Evolutionary conservation across 2,888 invertebrate species (phyloP).

Genomic region (Chymomyza amoena): DNA sequence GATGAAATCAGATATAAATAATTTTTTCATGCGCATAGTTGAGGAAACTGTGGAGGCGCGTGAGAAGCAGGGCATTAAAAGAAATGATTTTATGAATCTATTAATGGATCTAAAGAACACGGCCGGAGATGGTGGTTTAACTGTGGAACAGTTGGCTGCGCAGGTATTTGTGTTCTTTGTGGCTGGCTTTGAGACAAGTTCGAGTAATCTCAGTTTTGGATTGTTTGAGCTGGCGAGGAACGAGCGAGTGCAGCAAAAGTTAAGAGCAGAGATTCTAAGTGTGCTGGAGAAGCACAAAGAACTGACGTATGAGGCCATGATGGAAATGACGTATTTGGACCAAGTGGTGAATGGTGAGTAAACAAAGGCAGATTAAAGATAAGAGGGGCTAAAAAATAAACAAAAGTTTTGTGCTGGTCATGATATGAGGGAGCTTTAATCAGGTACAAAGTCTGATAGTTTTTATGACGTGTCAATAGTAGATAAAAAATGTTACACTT

Average conservation of each 20-base stretch:
- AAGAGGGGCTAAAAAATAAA: neutral
- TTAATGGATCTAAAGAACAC: constrained; percentile 59
- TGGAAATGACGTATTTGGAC: constrained; percentile 80
- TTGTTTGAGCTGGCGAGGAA: constrained; percentile 80
- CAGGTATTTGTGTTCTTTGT: constrained; percentile 81
- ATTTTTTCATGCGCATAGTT: constrained; percentile 57
- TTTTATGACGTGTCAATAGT: neutral
- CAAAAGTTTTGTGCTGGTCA: neutral
- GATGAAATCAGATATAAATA: neutral
- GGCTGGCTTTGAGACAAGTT: constrained; percentile 81
- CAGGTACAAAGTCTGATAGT: neutral
- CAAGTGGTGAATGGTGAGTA: constrained; percentile 78
- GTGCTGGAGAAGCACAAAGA: constrained; percentile 76
- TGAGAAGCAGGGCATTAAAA: constrained; percentile 52
- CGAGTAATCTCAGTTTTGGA: constrained; percentile 79
- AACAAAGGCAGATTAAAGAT: neutral
- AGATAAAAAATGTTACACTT: neutral
- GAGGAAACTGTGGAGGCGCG: constrained; percentile 55
- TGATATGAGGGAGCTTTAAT: neutral
- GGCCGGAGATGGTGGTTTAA: constrained; percentile 57
- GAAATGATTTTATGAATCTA: constrained; percentile 68
- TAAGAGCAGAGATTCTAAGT: constrained; percentile 77
- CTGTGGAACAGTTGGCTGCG: constrained; percentile 79
- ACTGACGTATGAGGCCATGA: constrained; percentile 79
- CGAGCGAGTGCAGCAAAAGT: constrained; percentile 78